phyloP scores from a whole-genome alignment of 1,140 invertebrate species.

The Aphidius ervi region DNA sequence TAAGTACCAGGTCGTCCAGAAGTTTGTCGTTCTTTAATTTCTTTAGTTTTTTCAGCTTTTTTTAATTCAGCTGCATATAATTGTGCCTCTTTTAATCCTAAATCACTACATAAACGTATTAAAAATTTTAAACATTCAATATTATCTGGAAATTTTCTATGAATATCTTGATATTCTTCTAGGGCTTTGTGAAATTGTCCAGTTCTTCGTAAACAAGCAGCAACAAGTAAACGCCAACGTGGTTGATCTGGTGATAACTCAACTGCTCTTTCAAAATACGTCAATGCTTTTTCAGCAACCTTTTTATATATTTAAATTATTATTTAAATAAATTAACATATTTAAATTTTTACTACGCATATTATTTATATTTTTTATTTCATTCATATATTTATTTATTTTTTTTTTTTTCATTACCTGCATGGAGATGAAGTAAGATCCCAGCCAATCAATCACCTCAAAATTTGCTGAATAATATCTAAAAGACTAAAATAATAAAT shows the following conservation, averaged over 20 bases:
- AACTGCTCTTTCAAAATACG: constrained; percentile 83
- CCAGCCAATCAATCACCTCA: constrained; percentile 86
- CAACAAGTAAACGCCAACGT: constrained; percentile 81
- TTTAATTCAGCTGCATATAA: constrained; percentile 77
- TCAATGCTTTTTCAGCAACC: constrained; percentile 81
- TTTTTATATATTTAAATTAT: constrained; percentile 19
- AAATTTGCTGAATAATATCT: constrained; percentile 87
- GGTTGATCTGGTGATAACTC: constrained; percentile 82
- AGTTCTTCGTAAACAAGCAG: constrained; percentile 75
- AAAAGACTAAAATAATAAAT: constrained; percentile 62
- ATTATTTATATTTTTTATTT: too few relatives aligned
- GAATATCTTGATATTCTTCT: constrained; percentile 74
- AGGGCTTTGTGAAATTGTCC: constrained; percentile 83
- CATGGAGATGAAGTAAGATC: constrained; percentile 86
- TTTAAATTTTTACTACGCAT: too few relatives aligned
- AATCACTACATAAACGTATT: constrained; percentile 74
- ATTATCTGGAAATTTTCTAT: constrained; percentile 79
- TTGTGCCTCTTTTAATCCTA: constrained; percentile 76
- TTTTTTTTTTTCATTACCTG: constrained; percentile 55
- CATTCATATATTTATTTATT: neutral
- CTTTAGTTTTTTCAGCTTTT: constrained; percentile 76
- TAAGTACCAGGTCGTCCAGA: constrained; percentile 56
- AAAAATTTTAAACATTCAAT: constrained; percentile 83
- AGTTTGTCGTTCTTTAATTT: constrained; percentile 61
- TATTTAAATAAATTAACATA: neutral